Evolutionary conservation across 2,888 invertebrate species (phyloP).

Genomic region (Sycophila texana): DNA sequence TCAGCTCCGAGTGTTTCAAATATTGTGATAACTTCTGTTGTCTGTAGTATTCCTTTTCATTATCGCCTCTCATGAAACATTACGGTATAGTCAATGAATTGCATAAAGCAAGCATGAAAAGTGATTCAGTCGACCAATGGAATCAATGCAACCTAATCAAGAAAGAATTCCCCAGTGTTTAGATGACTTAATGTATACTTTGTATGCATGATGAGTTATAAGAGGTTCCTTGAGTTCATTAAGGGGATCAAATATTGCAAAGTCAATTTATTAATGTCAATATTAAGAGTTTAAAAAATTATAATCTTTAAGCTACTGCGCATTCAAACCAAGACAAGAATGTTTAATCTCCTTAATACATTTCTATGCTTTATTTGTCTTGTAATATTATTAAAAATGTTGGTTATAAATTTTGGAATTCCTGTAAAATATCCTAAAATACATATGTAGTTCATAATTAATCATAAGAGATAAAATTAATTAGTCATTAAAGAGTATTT

Average conservation of each 20-base stretch:
- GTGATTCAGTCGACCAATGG: slow-evolving; percentile 30
- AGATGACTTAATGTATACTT: slow-evolving; percentile 26
- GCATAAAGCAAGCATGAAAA: slow-evolving; percentile 44
- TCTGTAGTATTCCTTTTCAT: slow-evolving; percentile 43
- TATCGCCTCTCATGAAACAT: slow-evolving; percentile 18
- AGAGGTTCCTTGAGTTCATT: slow-evolving; percentile 7
- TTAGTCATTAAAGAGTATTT: too few species aligned
- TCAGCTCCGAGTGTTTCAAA: slow-evolving; percentile 31
- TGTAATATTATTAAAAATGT: background rate
- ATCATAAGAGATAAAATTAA: too few species aligned
- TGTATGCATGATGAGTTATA: slow-evolving; percentile 46
- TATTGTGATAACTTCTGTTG: slow-evolving; percentile 46
- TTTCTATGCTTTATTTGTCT: slow-evolving; percentile 12
- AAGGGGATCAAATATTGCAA: slow-evolving; percentile 17
- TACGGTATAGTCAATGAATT: slow-evolving; percentile 31
- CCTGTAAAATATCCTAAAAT: slow-evolving; percentile 6
- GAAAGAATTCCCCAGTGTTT: slow-evolving; percentile 39
- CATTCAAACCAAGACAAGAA: background rate
- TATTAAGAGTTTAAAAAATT: too few species aligned
- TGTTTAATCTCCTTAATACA: slow-evolving; percentile 10
- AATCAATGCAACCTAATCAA: slow-evolving; percentile 28
- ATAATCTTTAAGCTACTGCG: background rate
- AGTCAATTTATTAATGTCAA: too few species aligned
- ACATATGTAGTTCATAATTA: background rate
- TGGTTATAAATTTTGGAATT: background rate